These are phyloP conservation scores for Poecilia picta DNA, from an alignment of 2,797 vertebrate genomes.

Conservation along the genomic window DNA sequence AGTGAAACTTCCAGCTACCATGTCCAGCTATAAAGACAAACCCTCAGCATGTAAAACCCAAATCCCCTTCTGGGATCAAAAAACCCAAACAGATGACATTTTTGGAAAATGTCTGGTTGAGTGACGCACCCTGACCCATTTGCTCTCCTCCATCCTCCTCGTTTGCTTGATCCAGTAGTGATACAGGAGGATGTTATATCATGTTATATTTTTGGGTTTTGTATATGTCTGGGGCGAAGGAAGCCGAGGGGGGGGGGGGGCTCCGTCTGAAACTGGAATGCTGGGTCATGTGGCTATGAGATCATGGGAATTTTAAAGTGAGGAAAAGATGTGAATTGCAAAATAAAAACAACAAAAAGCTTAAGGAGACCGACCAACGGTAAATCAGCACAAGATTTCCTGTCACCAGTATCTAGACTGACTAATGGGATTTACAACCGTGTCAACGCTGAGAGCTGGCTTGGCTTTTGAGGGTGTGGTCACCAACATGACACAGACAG, in stretches of 20 bases:
- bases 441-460: slow-evolving; percentile 4
- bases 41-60: slow-evolving; percentile 13
- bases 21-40: slow-evolving; percentile 11
- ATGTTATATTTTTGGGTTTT: slow-evolving; percentile 12
- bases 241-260: slow-evolving; percentile 32
- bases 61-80: slow-evolving; percentile 7
- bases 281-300: slow-evolving; percentile 62
- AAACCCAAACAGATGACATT: slow-evolving; percentile 8
- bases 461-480: slow-evolving; percentile 57
- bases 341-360: slow-evolving; percentile 30
- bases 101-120: slow-evolving; percentile 18
- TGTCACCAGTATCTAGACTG: background rate
- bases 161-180: slow-evolving; percentile 12
- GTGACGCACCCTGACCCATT: slow-evolving; percentile 38
- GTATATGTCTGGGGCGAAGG: slow-evolving; percentile 35
- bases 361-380: slow-evolving; percentile 9
- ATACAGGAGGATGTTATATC: slow-evolving; percentile 49
- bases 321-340: slow-evolving; percentile 35
- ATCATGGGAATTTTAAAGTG: slow-evolving; percentile 69
- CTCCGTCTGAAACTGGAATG: slow-evolving; percentile 54
- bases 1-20: background rate
- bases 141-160: slow-evolving; percentile 20
- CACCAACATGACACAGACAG: slow-evolving; percentile 37
- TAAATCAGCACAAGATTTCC: slow-evolving; percentile 17
- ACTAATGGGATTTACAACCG: background rate